Base-by-base conservation (phyloP, 2,113 vertebrate genomes). In the Pterocles orientalis region DNA sequence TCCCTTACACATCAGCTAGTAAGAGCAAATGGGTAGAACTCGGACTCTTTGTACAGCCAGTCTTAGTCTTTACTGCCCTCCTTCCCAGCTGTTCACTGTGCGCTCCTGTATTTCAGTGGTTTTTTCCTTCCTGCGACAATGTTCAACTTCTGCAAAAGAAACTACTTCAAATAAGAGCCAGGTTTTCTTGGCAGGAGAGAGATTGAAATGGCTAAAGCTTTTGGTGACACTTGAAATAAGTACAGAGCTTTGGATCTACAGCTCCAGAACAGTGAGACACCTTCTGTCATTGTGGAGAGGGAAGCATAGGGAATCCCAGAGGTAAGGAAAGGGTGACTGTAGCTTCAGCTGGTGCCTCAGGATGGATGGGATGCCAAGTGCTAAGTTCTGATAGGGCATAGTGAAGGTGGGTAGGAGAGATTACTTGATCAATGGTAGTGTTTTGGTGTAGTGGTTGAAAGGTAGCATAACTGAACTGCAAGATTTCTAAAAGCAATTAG, bases 141-240 rank as follows among this genome's bases (percentile, higher is more conserved):
- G 31, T 90, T 78, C n/a, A 65, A 41, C 70, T 86, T 94, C 45
- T 94, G 41, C 29, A 86, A 51, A 85, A 68, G 48, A 68, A 85
- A 43, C 36, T 82, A 24, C 17, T 50, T 78, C 45, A 71, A 58
- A 24, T 26, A 88, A 48, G 34, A 60, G 26, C 24, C 62, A 47
- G 26, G 26, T 88, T 92, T 94, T 83, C 53, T 72, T 88, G 68
- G 41, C 58, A 88, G 21, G 58, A 69, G 33, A 80, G 57, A 64
- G 39, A 34, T 24, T 51, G 26, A 33, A 80, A 69, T 39, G 39
- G 25, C 58, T 77, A 3, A 92, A 69, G 29, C 17, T 88, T 93
- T 92, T 43, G 58, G 6, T 56, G 58, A 48, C 7, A 36, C 50
- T 64, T 90, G 8, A 33, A 29, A 4, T 54, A 66, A 65, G 14